Base-by-base conservation (phyloP, 2,113 vertebrate species). In the Capreolus pygargus region DNA sequence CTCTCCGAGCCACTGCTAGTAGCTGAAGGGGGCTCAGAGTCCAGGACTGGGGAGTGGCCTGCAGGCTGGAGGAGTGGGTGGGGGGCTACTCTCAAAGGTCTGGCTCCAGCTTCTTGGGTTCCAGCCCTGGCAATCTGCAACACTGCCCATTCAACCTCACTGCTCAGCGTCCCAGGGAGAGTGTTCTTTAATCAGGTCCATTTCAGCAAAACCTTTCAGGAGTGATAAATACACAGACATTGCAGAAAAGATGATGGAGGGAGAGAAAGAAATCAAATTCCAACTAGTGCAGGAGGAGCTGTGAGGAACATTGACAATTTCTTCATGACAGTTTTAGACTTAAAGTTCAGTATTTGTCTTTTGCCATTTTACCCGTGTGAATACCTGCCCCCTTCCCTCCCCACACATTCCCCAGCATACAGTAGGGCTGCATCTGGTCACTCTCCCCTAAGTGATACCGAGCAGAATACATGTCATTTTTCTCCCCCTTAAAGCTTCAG, bases 1-100 rank as follows among this genome's bases (percentile, higher is more conserved):
- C 21, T 50, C 0, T 1, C 10, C 0, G 0, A 2, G 55, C 2
- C 36, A 0, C 3, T 2, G 2, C 58, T 7, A 4, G 1, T 0
- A n/a, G 10, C 57, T 27, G 14, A 16, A 2, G 5, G 0, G 11
- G 5, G 7, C 47, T 67, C 28, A 1, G 3, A 3, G 27, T 88
- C 15, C 10, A 2, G 15, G 76, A 0, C 12, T 3, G 2, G 11
- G 7, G 28, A 43, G 36, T 33, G 7, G 52, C 30, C 17, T 7
- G 70, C 4, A 5, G 14, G 21, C 13, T 3, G 1, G 5, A 5
- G 43, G 39, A 1, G 15, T 0, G 7, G n/a, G 30, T 0, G 3
- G 4, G 9, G 14, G 27, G 39, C 43, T 1, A 1, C 13, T 1
- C 54, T 6, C 0, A 0, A 1, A 25, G 3, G 36, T 2, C 43